Base-by-base conservation (phyloP, 2,113 vertebrate genomes). In the Turnix velox region DNA sequence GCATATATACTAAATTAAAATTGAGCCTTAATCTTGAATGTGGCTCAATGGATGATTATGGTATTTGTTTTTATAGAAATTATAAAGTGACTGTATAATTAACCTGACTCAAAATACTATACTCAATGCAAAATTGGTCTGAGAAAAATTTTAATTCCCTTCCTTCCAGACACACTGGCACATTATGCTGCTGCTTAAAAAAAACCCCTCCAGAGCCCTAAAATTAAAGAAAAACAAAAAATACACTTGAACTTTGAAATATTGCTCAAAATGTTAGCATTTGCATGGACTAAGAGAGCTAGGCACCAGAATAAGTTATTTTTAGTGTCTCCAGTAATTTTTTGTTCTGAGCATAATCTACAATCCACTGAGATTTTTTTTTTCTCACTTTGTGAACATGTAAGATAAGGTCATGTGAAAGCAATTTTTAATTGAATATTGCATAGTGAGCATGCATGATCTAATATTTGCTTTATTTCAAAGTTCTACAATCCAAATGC, bases 231-330 rank as follows among this genome's bases (percentile, higher is more conserved):
- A 93, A 93, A 85, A 78, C 8, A 74, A 59, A 69, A 55, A 30
- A 0, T 33, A 55, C 3, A 35, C 6, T 51, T 8, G n/a, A 10
- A 43, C 45, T 78, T 76, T 82, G 81, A 71, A 74, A 78, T 91
- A 59, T 81, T 31, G 76, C 33, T 84, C 75, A 84, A 92, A 95
- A 73, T 87, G 39, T 90, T 96, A 95, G 66, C 72, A 81, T 96
- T 95, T 92, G 46, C 49, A 42, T 75, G 37, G n/a, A 63, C 75
- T 84, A 39, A 68, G 81, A 81, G 51, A 78, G 5, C 61, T 76
- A 90, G 52, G 10, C 4, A 2, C 25, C 43, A 90, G 49, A 67
- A 89, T 78, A 82, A 63, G 76, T 80, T 91, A 14, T 72, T 97
- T 94, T 76, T 88, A 91, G 84, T 69, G 31, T 89, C 71, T 90